These are phyloP conservation scores for Cepaea nemoralis DNA, from an alignment of 1,140 invertebrate species.

Conservation along the genomic window DNA sequence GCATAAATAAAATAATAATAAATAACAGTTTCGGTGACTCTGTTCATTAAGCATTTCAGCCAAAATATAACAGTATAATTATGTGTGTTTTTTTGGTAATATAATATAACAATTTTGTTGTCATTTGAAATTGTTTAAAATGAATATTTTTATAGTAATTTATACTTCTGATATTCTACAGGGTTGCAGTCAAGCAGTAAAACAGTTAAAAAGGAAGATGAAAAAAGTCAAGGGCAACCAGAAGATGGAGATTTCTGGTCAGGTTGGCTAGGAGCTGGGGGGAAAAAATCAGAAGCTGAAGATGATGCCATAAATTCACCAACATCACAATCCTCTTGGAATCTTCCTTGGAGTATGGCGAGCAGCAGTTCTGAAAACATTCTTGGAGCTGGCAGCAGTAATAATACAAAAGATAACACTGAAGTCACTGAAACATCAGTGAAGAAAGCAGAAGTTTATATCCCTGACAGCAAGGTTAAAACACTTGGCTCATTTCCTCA, in stretches of 20 bases:
- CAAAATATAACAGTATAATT: too few relatives aligned
- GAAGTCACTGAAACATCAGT: not conserved
- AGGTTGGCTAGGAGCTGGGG: constrained; percentile 34
- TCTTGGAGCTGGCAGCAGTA: not conserved
- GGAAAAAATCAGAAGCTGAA: not conserved
- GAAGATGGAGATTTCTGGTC: constrained; percentile 39
- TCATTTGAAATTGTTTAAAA: too few relatives aligned
- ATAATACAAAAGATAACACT: not conserved
- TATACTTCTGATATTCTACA: not conserved
- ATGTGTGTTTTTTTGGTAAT: too few relatives aligned
- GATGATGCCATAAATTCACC: not conserved
- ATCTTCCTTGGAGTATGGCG: constrained; percentile 26
- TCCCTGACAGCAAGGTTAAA: not conserved
- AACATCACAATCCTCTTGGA: constrained; percentile 38
- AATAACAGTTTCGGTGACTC: too few relatives aligned
- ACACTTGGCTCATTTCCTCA: not conserved
- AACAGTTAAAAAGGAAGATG: not conserved
- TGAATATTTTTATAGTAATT: too few relatives aligned
- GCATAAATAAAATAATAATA: too few relatives aligned
- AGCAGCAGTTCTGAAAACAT: not conserved
- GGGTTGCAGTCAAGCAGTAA: not conserved
- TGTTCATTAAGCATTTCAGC: too few relatives aligned
- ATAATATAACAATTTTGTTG: too few relatives aligned
- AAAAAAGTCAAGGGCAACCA: not conserved
- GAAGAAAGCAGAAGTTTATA: not conserved